Evolutionary conservation across 2,888 invertebrate genomes (phyloP), one percentile per base, ranked within the genome.

Genomic region (Gortyna flavago): DNA sequence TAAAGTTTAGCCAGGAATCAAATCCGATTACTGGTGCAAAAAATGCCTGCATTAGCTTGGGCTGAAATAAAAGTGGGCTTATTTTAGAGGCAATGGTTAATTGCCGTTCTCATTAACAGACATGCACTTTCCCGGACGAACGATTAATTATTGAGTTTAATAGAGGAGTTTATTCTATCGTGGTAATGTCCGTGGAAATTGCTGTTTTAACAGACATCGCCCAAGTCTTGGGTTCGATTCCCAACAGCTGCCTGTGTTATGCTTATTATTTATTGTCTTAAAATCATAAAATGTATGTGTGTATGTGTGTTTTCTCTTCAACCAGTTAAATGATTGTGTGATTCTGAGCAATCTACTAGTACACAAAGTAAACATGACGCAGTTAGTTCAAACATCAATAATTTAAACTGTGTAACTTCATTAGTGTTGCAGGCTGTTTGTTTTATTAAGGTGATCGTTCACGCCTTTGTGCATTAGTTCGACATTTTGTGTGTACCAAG

Each of bases 331-430:
- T 32, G 9, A 21, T 41, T 41, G 11, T 69, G 51, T 69, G 29
- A 32, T 73, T 73, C 16, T 32, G 9, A 59, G 32, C n/a, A 59
- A 59, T 21, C 8, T 18, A 13, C 9, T 11, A 2, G 16, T 35
- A 35, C 11, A n/a, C 75, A 68, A 64, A 68, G 35, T 29, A 65
- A 64, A 68, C n/a, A 57, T 48, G n/a, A 67, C 44, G 29, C 8
- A 44, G 0, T 67, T 4, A 44, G 16, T 59, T 16, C 35, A 44
- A 80, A 59, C 4, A 38, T 35, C 8, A 64, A 62, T 71, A 2
- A 68, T 59, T 78, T 21, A 21, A 64, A 61, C 68, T 69, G 72
- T 72, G 61, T 83, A 78, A 68, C 62, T 83, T 78, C 51, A 78
- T 81, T 78, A 81, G 29, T 7, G 11, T 2, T 18, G 48, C 57